Conservation (phyloP, 2,113 vertebrate species). For the Hiodon alosoides region DNA sequence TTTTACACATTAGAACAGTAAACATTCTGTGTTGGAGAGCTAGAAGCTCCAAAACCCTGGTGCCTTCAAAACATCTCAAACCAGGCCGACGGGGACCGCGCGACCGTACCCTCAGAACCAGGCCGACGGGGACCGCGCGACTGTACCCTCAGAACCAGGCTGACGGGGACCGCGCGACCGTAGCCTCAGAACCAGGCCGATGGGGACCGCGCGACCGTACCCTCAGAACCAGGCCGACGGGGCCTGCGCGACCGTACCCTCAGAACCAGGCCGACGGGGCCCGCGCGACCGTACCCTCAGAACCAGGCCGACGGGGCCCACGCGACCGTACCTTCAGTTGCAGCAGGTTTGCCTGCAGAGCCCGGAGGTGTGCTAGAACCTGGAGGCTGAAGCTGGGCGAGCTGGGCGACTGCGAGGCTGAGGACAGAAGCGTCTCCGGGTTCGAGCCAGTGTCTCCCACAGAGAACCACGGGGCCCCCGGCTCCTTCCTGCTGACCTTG, state of each 20-base stretch:
- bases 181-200: no score
- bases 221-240: neutral
- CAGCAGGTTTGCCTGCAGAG: slow-evolving; percentile 82
- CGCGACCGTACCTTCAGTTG: slow-evolving; percentile 70
- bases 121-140: neutral
- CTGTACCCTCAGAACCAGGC: neutral
- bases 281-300: neutral
- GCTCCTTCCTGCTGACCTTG: slow-evolving; percentile 57
- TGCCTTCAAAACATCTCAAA: no score
- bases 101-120: neutral
- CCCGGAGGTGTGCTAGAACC: slow-evolving; percentile 79
- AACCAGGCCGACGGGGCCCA: neutral
- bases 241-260: neutral
- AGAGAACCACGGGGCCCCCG: slow-evolving; percentile 39
- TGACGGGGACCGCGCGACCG: no score
- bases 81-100: neutral
- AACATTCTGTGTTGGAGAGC: no score
- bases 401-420: slow-evolving; percentile 55
- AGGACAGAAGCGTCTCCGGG: slow-evolving; percentile 51
- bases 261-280: neutral
- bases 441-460: slow-evolving; percentile 60
- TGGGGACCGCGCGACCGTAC: no score
- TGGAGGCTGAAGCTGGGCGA: slow-evolving; percentile 66
- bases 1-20: neutral
- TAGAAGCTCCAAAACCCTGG: no score